These are phyloP conservation scores for Bellardia bayeri DNA, from an alignment of 2,888 invertebrate species.

Conservation along the genomic window DNA sequence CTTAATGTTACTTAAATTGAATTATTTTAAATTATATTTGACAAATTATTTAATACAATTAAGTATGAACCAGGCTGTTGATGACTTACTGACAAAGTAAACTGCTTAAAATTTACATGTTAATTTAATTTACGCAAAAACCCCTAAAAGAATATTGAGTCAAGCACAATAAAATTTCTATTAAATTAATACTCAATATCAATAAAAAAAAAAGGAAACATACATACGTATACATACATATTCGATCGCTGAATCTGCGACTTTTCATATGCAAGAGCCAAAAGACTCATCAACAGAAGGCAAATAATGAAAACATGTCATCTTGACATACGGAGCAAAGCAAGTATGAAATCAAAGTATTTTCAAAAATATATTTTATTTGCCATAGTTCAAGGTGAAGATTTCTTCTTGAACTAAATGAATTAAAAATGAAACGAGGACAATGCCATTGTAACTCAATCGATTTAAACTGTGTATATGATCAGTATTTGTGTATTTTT, in stretches of 20 bases:
- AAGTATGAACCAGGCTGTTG: background rate
- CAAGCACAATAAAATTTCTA: background rate
- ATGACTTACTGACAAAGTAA: conserved; percentile 16
- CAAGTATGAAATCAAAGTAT: background rate
- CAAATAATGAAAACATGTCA: conserved; percentile 41
- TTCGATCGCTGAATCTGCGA: background rate
- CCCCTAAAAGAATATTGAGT: background rate
- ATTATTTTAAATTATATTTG: conserved; percentile 44
- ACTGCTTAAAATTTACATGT: conserved; percentile 17
- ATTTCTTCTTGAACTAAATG: conserved; percentile 42
- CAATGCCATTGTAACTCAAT: conserved; percentile 52
- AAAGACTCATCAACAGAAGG: conserved; percentile 21
- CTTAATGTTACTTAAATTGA: conserved; percentile 18
- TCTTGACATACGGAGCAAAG: background rate
- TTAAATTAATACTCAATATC: conserved; percentile 38
- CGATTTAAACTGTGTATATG: conserved; percentile 7
- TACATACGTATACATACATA: background rate
- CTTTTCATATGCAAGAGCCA: conserved; percentile 10
- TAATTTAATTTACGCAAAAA: conserved; percentile 43
- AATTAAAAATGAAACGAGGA: conserved; percentile 30
- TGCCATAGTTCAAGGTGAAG: conserved; percentile 63
- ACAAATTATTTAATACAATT: conserved; percentile 57
- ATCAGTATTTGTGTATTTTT: background rate
- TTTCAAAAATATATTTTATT: conserved; percentile 1
- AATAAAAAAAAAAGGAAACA: conserved; percentile 9